phyloP scores from a whole-genome alignment of 2,888 invertebrate species.

The Cheilosia impressa region DNA sequence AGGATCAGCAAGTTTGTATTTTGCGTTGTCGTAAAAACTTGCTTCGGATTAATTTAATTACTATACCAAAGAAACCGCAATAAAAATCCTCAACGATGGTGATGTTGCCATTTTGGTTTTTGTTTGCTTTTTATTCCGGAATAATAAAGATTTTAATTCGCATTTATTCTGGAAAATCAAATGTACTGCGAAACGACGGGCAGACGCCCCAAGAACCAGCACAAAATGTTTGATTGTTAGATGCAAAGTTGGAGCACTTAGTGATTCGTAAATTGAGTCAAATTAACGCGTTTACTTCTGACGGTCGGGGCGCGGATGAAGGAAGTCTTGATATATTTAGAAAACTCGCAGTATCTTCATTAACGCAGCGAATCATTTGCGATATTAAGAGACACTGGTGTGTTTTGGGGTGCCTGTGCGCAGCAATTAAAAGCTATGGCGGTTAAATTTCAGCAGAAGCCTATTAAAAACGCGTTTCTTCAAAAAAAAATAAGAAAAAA shows the following conservation, averaged over 20 bases:
- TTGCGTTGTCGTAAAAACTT: constrained; percentile 47
- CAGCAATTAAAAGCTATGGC: no score
- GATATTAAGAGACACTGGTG: constrained; percentile 10
- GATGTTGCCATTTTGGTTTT: constrained; percentile 13
- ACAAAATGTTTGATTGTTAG: constrained; percentile 58
- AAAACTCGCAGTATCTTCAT: background rate
- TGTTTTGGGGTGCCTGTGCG: no score
- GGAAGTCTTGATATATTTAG: background rate
- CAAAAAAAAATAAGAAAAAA: no score
- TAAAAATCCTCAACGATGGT: constrained; percentile 43
- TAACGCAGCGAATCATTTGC: constrained; percentile 14
- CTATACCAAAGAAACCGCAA: constrained; percentile 41
- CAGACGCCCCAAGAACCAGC: constrained; percentile 34
- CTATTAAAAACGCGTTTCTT: no score
- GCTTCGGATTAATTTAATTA: constrained; percentile 64
- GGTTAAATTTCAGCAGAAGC: no score
- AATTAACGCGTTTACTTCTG: constrained; percentile 33
- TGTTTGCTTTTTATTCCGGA: constrained; percentile 7
- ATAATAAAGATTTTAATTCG: constrained; percentile 52
- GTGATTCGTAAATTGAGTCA: constrained; percentile 51
- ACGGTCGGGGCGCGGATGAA: background rate
- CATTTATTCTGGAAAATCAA: constrained; percentile 45
- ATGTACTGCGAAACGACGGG: constrained; percentile 51
- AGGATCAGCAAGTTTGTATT: constrained; percentile 59
- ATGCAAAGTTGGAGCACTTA: constrained; percentile 36